phyloP scores from a whole-genome alignment of 2,797 vertebrate genomes.

The Bucorvus abyssinicus region DNA sequence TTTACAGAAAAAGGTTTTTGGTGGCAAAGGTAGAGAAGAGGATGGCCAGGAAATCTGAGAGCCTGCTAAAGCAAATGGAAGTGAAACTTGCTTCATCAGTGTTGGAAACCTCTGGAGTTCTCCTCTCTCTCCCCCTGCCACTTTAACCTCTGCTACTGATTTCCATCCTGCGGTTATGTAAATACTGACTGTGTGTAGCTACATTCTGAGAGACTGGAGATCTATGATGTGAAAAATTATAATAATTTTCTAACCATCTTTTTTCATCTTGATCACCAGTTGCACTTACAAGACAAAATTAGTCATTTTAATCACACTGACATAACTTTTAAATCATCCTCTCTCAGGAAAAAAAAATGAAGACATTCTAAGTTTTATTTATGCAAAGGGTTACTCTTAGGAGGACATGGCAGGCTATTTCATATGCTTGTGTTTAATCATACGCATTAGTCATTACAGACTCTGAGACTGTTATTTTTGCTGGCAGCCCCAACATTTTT shows the following conservation, averaged over 20 bases:
- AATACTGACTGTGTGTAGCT: background rate
- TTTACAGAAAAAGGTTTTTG: background rate
- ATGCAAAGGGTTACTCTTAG: constrained; percentile 1
- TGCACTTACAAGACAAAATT: background rate
- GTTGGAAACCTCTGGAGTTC: background rate
- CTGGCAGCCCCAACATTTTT: background rate
- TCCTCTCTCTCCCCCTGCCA: background rate
- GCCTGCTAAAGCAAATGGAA: background rate
- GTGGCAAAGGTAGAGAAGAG: background rate
- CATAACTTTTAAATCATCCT: background rate
- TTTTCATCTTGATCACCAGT: background rate
- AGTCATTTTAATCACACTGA: constrained; percentile 16
- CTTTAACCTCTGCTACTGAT: background rate
- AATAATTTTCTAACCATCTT: background rate
- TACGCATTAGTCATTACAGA: background rate
- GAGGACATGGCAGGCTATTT: background rate
- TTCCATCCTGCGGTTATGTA: background rate
- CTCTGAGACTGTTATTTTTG: background rate
- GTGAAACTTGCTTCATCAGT: background rate
- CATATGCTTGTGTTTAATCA: background rate
- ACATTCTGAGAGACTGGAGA: background rate
- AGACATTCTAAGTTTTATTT: constrained; percentile 1
- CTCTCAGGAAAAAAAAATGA: background rate
- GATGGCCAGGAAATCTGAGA: background rate
- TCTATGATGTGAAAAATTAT: background rate